These are phyloP conservation scores for Drosophila macrospina DNA, from an alignment of 2,888 invertebrate genomes.

Conservation along the genomic window DNA sequence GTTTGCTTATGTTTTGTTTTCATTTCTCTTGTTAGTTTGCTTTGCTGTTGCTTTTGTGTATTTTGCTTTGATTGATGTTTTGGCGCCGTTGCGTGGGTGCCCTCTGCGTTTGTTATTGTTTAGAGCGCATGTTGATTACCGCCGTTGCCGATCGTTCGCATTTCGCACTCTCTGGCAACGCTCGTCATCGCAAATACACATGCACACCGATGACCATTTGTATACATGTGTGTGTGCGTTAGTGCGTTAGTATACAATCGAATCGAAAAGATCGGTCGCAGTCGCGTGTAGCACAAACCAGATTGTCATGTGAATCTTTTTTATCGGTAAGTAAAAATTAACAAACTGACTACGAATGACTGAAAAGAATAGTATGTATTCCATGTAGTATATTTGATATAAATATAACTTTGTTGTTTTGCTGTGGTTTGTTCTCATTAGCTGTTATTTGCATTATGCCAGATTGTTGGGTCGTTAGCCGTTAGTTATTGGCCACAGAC, in stretches of 20 bases:
- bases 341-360: constrained; percentile 22
- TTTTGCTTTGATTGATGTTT: constrained; percentile 73
- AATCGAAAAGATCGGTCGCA: constrained; percentile 42
- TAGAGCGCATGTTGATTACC: constrained; percentile 11
- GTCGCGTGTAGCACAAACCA: constrained; percentile 64
- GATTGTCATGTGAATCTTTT: constrained; percentile 74
- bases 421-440: constrained; percentile 35
- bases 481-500: constrained; percentile 6
- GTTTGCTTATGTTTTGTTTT: constrained; percentile 37
- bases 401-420: constrained; percentile 8
- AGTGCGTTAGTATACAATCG: constrained; percentile 21
- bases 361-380: constrained; percentile 5
- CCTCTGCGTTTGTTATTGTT: constrained; percentile 40
- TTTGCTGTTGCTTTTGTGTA: constrained; percentile 45
- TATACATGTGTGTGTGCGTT: background rate
- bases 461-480: too few species aligned
- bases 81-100: constrained; percentile 71
- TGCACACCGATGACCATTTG: constrained; percentile 5
- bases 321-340: constrained; percentile 38
- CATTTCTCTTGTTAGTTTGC: constrained; percentile 41
- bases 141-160: constrained; percentile 11
- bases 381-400: constrained; percentile 11
- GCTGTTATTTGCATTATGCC: constrained; percentile 40
- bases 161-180: constrained; percentile 52
- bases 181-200: constrained; percentile 9